phyloP scores from a whole-genome alignment of 2,888 invertebrate species.

The Poecilobothrus nobilitatus region DNA sequence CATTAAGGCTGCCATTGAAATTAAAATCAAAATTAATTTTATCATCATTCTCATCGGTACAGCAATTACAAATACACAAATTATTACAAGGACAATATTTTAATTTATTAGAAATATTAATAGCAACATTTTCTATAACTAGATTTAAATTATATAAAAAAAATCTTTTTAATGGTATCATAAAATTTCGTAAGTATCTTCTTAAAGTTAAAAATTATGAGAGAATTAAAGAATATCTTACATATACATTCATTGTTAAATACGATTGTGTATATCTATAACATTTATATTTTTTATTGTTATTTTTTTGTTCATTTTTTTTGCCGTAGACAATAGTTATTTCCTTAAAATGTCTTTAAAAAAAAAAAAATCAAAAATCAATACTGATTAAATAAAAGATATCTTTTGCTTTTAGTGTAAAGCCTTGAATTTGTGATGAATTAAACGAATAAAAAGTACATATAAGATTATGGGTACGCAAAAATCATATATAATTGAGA shows the following conservation, averaged over 20 bases:
- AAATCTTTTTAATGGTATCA: not conserved
- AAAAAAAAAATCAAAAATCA: no score
- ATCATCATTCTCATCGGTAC: no score
- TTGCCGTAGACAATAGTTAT: no score
- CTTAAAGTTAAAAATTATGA: no score
- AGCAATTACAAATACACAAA: not conserved
- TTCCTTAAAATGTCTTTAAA: no score
- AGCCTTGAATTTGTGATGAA: no score
- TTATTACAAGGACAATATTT: not conserved
- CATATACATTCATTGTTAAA: not conserved
- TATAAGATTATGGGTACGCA: no score
- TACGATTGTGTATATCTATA: no score
- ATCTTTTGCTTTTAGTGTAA: no score
- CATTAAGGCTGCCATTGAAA: not conserved
- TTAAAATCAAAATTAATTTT: not conserved
- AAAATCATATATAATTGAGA: no score
- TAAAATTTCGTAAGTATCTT: constrained; percentile 2
- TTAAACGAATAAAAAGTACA: no score
- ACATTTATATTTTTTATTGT: not conserved
- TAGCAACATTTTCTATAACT: not conserved
- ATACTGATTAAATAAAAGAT: no score
- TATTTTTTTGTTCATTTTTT: not conserved
- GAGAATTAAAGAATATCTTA: not conserved
- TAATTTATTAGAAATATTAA: not conserved
- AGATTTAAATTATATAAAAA: not conserved